Base-by-base conservation (phyloP, 2,113 vertebrate genomes). In the Sciurus niger region DNA sequence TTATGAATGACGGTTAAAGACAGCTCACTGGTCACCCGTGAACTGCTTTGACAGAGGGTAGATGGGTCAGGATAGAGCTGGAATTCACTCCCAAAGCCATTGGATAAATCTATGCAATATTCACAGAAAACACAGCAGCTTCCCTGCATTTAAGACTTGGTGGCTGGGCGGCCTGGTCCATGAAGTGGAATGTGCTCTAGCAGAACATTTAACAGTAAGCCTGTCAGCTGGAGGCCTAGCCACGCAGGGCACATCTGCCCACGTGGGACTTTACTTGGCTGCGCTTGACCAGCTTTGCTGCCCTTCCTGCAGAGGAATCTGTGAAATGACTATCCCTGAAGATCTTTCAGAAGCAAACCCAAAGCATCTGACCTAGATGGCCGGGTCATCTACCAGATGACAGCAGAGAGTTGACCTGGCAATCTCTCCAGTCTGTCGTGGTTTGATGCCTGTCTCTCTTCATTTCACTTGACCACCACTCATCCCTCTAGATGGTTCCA, bases 141-240 rank as follows among this genome's bases (percentile, higher is more conserved):
- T 96, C 74, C 1, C 93, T 90, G 8, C 53, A 74, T 63, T 0
- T 85, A 32, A 4, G 24, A 12, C 65, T 58, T 13, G n/a, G 85
- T 79, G 79, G 43, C 37, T 51, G 16, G 18, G 96, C 97, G 92
- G 92, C 92, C 85, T 74, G 53, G 43, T 78, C 70, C 72, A 68
- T 63, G 86, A 98, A 96, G 28, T 0, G 93, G 92, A 53, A 95
- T 22, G 93, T 85, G 74, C 83, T 96, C 78, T 91, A 93, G 92
- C 89, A 89, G 89, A 94, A 91, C 89, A 70, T 51, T 25, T 82
- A 63, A 11, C 93, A 70, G 93, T 25, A 40, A 72, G 46, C 63
- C 43, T 78, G 63, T 88, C 92, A 93, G 78, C 12, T n/a, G 74
- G 89, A 85, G 32, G 37, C 60, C 0, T 5, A 78, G 78, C 74